Base-by-base conservation (phyloP, 2,797 vertebrate genomes). In the Eidolon dupreanum region DNA sequence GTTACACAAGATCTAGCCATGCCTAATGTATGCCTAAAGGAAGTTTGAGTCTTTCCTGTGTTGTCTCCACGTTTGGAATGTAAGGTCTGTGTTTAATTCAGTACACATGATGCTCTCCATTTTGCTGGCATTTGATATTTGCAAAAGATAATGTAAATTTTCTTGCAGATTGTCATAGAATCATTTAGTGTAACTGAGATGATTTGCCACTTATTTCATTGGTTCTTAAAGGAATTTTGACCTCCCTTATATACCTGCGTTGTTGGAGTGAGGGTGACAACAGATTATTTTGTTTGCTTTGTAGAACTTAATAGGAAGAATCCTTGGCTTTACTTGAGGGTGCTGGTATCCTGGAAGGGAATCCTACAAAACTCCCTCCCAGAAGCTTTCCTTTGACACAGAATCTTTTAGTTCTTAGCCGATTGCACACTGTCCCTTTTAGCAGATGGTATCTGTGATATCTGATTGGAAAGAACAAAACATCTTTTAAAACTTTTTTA, bases 281-380 rank as follows among this genome's bases (percentile, higher is more conserved):
- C 16, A 74, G 49, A 55, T 85, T 89, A 24, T 90, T 96, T 90
- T 96, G 70, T 95, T 96, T 92, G 77, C 87, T 71, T 91, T 92
- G 63, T 71, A 55, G 71, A 90, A 79, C 26, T 92, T 88, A 85
- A 28, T 63, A 68, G 61, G n/a, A 96, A 61, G 92, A 93, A 89
- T 96, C 33, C 33, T 74, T 88, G 79, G 31, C 36, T 95, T 89
- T 70, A 77, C 26, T 77, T 68, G 61, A 87, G 65, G 51, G 43
- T 55, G 17, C 86, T 90, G 24, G 36, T 86, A 38, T 88, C 46
- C 53, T 92, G 28, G 20, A 82, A 85, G 63, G 36, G 49, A 87
- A 89, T 70, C 11, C n/a, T 83, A 51, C 17, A 46, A 57, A 79
- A 57, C 49, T 81, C 33, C 17, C n/a, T 94, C 11, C 53, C 61